Evolutionary conservation across 2,797 vertebrate genomes (phyloP), one percentile per base, ranked within the genome.

Genomic region (Enteromius radiatus): DNA sequence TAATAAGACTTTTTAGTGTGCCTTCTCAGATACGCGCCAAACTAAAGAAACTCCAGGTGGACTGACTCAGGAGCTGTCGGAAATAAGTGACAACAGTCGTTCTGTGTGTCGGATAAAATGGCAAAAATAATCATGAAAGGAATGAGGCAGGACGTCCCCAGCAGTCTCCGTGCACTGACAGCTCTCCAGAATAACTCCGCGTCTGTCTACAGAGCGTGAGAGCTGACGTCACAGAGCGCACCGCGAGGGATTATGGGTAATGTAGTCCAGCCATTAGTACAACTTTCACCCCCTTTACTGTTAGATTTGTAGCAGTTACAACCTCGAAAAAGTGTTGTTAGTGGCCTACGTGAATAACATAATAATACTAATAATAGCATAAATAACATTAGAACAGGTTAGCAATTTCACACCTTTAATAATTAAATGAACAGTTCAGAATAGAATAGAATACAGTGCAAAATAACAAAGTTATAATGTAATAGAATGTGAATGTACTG

Each of bases 141-240:
- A 68, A 33, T 41, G 77, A 41, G 43, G 21, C 33, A 19, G 45
- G 14, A 26, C 43, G 41, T 33, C 38, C 54, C 19, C 52, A 23
- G 67, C 52, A 31, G 78, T 33, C 67, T 80, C 47, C 5, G 65
- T 31, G 47, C 52, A 61, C 78, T 47, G 78, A 81, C 79, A 38
- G 78, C 33, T 19, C 28, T 54, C 54, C 47, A 61, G 43, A 64
- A 54, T 54, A 56, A 63, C 54, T 69, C 33, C 56, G 78, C 73
- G 31, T 26, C 77, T 19, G 61, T 49, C 78, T 26, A 15, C 43
- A 17, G 1, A 31, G 28, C 31, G 3, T 31, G 23, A 5, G 71
- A 12, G 77, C 38, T 28, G n/a, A 61, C 71, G 70, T 45, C 77
- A 61, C 70, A 8, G 10, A 63, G 7, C 1, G 17, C 19, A 1